Evolutionary conservation across 2,113 vertebrate genomes (phyloP).

Genomic region (Onychorhynchus coronatus): DNA sequence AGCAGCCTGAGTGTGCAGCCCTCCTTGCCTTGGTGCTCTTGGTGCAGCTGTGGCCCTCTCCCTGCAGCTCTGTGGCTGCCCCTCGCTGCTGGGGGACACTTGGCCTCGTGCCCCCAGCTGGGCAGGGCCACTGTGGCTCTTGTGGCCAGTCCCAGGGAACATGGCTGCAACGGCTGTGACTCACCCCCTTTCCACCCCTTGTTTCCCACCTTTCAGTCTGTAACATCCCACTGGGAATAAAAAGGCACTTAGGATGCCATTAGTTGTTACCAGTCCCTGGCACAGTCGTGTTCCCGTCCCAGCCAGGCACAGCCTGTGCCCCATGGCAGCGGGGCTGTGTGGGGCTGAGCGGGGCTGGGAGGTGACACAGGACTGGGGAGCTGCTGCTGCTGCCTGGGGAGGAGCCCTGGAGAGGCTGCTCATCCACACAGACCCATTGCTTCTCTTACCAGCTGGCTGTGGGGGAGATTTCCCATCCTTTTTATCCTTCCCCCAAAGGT

Average conservation of each 20-base stretch:
- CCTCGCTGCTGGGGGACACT: background rate
- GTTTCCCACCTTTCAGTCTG: background rate
- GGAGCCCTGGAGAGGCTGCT: background rate
- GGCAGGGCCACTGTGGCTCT: accelerated
- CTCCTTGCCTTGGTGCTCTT: background rate
- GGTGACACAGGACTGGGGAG: background rate
- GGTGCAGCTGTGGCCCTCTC: background rate
- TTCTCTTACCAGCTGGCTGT: background rate
- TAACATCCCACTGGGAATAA: background rate
- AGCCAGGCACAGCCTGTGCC: background rate
- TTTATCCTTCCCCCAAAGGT: background rate
- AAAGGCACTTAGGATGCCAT: background rate
- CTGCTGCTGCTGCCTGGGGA: background rate
- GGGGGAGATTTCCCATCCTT: background rate
- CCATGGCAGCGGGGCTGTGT: accelerated
- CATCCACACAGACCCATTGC: accelerated
- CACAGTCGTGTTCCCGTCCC: accelerated
- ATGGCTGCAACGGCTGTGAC: background rate
- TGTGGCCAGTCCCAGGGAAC: accelerated
- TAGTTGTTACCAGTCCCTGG: background rate
- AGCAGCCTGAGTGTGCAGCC: background rate
- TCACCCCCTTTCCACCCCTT: background rate
- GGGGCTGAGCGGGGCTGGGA: accelerated
- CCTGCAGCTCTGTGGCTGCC: background rate
- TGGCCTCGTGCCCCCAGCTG: background rate